Evolutionary conservation across 2,888 invertebrate species (phyloP), one percentile per base, ranked within the genome.

Genomic region (Acronicta psi): DNA sequence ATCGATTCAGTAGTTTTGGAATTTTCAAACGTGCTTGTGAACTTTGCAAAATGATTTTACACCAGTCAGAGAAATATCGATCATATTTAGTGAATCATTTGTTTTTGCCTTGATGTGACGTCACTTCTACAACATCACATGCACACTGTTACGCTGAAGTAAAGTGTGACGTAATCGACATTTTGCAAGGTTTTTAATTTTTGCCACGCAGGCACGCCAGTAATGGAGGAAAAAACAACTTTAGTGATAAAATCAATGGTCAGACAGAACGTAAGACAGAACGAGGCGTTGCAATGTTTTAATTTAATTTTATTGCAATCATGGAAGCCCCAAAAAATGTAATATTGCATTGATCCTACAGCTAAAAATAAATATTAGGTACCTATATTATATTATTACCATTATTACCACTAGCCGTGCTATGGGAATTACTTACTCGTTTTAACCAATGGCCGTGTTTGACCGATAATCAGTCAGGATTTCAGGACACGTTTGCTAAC

Each of bases 81-180:
- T 43, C 47, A 67, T 29, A 8, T 42, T 38, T 40, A 9, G 44
- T 69, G 64, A 65, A 38, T 65, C 69, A 69, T 50, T 50, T 54
- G 49, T 69, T 69, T 62, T 64, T 36, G 18, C 31, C 16, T 18
- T 20, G 36, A 16, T 6, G 9, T 51, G 43, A 52, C 51, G 47
- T 65, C 20, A 56, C 13, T 40, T 18, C 14, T 14, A 18, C 31
- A 50, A 43, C 6, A 34, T 36, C 17, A 45, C 41, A 54, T 23
- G 40, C 43, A 46, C 4, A 13, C 14, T 7, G 18, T 14, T 23
- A 37, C 9, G 25, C 23, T 18, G 9, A 23, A 3, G 14, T 13
- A 10, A n/a, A 42, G 9, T 25, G 14, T 42, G 25, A 42, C 25
- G 25, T n/a, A 25, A 9, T n/a, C 1, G 9, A 42, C 4, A 23